Evolutionary conservation across 2,113 vertebrate species (phyloP), one percentile per base, ranked within the genome.

Genomic region (Panthera uncia): DNA sequence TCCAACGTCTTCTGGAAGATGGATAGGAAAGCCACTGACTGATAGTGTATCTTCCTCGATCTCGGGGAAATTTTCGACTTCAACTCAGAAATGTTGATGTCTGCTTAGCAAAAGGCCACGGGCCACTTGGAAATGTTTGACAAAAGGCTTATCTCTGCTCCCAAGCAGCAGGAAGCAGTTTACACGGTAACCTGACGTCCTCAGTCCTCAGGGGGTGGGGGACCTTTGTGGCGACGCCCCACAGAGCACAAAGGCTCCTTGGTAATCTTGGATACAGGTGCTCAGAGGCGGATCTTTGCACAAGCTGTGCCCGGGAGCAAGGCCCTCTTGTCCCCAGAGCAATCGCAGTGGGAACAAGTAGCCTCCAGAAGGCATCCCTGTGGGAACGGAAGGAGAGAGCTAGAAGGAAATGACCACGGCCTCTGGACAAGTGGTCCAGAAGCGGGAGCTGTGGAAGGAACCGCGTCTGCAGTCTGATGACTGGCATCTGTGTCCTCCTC

Each of bases 391-490:
- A 1, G 23, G 69, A 12, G 5, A 16, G 4, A 11, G 4, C 18
- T 7, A 29, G 76, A 4, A 23, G 79, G 29, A 38, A 14, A 16
- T 0, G 23, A 19, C 5, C 13, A 0, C 18, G 2, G 1, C 16
- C 38, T 4, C 33, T 10, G 29, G 29, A 6, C 31, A 4, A 1
- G 36, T 7, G 33, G 25, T 6, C 63, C 65, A 8, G 33, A 4
- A 8, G 25, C 12, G 12, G 14, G 9, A 45, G 27, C 57, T 25
- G 6, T 2, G 2, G 9, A 33, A 7, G 10, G 41, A 48, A 5
- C 5, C 1, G 0, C 4, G 12, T 48, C 36, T 33, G 4, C 4
- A 16, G 38, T 13, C 2, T 27, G 29, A 2, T 2, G 3, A 0
- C 1, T 4, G 48, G 27, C 27, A 7, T 12, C 55, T 2, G 5